Evolutionary conservation across 2,888 invertebrate species (phyloP), one percentile per base, ranked within the genome.

Genomic region (Tinea semifulvella): DNA sequence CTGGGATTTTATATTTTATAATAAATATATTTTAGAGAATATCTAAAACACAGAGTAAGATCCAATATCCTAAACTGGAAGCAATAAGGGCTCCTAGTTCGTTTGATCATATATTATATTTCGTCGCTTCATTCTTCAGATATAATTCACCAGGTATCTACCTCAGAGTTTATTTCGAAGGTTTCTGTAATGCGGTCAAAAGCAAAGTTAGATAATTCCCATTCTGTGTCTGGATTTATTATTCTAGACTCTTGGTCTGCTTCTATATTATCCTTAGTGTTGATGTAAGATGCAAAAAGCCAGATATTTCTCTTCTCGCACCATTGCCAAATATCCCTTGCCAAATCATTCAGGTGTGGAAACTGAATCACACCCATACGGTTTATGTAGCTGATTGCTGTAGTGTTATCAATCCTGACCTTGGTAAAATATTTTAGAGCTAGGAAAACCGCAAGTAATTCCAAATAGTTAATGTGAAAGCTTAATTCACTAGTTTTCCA

Each of bases 391-490:
- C n/a, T 10, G 5, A 31, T 31, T 11, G 31, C 13, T 7, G 31
- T 31, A 10, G 31, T 31, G 13, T 31, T 31, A 13, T 31, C 31
- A n/a, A 6, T 7, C 5, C 13, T 7, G 6, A 31, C 6, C 5
- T 6, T 5, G 6, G 31, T 13, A 13, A 31, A 31, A 31, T 7
- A 31, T 11, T 31, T 7, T 31, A 31, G 11, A 13, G 7, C 31
- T 10, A 31, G 11, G 5, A 7, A 13, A 5, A 13, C 11, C 6
- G 31, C 31, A 7, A 10, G 6, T n/a, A 28, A 14, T 40, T 40
- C 40, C 4, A 40, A 11, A 6, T 20, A 40, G 14, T 40, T 40
- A 11, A 40, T 40, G 16, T 40, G 40, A 19, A 11, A 14, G 11
- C 8, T 5, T 11, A 20, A 6, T 11, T 40, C 19, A 10, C 8